These are phyloP conservation scores for Gila robusta DNA, from an alignment of 2,797 vertebrate genomes.

Conservation along the genomic window DNA sequence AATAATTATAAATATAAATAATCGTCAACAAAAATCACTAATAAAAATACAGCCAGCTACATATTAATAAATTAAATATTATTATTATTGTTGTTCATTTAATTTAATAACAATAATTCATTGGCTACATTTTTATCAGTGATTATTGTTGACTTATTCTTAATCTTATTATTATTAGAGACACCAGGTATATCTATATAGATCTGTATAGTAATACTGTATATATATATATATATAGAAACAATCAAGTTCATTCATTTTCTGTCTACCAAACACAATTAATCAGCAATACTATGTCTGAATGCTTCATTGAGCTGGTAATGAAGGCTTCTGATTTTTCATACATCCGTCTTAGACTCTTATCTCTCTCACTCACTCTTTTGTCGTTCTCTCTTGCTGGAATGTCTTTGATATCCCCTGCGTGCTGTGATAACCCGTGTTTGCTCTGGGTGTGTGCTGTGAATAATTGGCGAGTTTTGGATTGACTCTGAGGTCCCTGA, in stretches of 20 bases:
- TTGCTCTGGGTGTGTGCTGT: conserved; percentile 46
- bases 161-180: background rate
- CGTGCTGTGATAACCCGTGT: conserved; percentile 41
- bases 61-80: background rate
- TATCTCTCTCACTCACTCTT: conserved; percentile 39
- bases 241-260: background rate
- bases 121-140: background rate
- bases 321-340: background rate
- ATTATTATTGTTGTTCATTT: background rate
- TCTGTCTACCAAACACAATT: background rate
- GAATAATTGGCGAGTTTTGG: conserved; percentile 34
- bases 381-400: conserved; percentile 16
- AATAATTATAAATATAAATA: background rate
- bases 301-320: background rate
- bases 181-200: background rate
- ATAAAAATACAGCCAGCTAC: background rate
- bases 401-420: conserved; percentile 59
- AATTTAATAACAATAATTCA: background rate
- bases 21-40: background rate
- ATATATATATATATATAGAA: too few relatives aligned
- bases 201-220: background rate
- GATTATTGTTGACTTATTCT: background rate
- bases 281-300: background rate
- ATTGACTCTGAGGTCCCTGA: conserved; percentile 2
- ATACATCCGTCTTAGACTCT: conserved; percentile 26